Conservation (phyloP, 2,113 vertebrate species). For the Psittacula cyanocephala region DNA sequence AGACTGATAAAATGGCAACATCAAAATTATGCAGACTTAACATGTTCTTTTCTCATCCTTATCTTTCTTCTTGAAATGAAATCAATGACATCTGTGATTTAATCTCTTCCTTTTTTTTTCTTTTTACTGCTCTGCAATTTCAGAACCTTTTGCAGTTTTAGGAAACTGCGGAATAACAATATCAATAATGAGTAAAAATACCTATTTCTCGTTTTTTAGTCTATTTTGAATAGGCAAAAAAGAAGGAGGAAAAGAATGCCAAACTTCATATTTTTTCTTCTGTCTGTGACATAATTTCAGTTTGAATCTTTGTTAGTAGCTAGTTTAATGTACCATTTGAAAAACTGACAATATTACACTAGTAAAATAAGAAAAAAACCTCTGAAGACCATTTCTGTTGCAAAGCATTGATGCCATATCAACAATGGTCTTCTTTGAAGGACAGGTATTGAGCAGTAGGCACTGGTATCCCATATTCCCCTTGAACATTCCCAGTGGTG, state of each 20-base stretch:
- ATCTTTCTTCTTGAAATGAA: slow-evolving; percentile 11
- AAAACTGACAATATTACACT: neutral
- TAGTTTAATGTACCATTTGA: neutral
- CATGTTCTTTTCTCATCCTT: neutral
- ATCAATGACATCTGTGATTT: neutral
- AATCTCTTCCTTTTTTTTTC: neutral
- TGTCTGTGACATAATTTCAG: neutral
- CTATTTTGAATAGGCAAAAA: neutral
- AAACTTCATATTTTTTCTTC: neutral
- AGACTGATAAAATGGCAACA: neutral
- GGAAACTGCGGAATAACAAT: neutral
- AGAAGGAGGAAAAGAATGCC: neutral
- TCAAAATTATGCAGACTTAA: neutral
- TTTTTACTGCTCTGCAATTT: neutral
- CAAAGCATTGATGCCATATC: neutral
- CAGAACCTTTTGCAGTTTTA: neutral
- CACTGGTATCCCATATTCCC: neutral
- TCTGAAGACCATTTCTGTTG: neutral
- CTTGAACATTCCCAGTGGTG: neutral
- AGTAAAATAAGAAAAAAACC: neutral
- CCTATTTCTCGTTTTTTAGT: neutral
- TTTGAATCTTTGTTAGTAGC: neutral
- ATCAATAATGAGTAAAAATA: neutral
- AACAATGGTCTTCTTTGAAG: neutral
- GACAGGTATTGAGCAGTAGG: neutral